These are phyloP conservation scores for Drosophila paranaensis DNA, from an alignment of 2,888 invertebrate genomes.

Conservation along the genomic window DNA sequence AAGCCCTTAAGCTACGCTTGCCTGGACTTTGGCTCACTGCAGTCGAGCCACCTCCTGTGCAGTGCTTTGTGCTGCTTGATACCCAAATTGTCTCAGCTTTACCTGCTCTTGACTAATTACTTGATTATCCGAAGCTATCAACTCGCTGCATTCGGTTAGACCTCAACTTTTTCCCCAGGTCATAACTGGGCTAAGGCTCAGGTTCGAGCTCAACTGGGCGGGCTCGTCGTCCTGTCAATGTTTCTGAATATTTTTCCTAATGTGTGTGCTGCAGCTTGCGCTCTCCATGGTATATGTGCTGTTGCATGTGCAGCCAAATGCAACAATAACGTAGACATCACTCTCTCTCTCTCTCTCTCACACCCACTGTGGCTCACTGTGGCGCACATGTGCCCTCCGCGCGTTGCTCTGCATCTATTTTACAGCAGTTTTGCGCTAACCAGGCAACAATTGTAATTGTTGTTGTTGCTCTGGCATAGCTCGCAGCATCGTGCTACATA, in stretches of 20 bases:
- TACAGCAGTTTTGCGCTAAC: conserved; percentile 44
- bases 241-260: conserved; percentile 29
- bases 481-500: conserved; percentile 51
- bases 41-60: not conserved
- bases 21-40: not conserved
- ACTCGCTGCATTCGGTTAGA: not conserved
- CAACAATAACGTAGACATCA: conserved; percentile 28
- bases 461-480: conserved; percentile 40
- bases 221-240: conserved; percentile 15
- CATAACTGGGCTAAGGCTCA: conserved; percentile 4
- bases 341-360: not conserved
- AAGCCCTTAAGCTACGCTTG: conserved; percentile 3
- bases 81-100: not conserved
- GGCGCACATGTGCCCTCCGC: not conserved
- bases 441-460: conserved; percentile 44
- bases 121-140: conserved; percentile 15
- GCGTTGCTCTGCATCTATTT: conserved; percentile 1
- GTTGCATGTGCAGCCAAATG: conserved; percentile 38
- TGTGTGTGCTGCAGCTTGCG: conserved; percentile 2
- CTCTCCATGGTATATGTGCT: not conserved
- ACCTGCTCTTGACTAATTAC: conserved; percentile 19
- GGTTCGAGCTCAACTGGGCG: conserved; percentile 2
- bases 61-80: not conserved
- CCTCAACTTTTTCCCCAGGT: not conserved
- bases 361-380: not conserved